phyloP scores from a whole-genome alignment of 2,113 vertebrate genomes.

The Saiga tatarica region DNA sequence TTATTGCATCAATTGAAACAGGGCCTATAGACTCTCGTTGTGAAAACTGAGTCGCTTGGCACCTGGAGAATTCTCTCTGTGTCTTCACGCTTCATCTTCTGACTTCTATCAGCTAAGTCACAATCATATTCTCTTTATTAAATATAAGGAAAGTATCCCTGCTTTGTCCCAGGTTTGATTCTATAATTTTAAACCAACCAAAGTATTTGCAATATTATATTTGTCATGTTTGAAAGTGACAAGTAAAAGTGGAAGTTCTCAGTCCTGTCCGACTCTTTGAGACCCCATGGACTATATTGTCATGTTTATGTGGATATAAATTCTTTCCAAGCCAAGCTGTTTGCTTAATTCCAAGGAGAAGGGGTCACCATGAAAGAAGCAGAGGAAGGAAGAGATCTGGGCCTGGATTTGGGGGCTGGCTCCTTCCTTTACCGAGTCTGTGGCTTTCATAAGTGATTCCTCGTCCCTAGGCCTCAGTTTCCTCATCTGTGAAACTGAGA shows the following conservation, averaged over 20 bases:
- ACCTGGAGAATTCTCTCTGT: background rate
- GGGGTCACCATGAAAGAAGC: background rate
- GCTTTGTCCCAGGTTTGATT: background rate
- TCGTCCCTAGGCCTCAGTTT: background rate
- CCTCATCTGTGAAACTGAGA: background rate
- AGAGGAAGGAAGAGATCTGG: background rate
- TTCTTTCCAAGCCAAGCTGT: background rate
- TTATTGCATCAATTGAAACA: background rate
- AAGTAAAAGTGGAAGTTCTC: background rate
- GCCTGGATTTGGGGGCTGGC: background rate
- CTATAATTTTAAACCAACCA: background rate
- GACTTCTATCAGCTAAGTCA: background rate
- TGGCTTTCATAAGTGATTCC: background rate
- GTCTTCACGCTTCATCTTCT: background rate
- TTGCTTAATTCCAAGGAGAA: background rate
- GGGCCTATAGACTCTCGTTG: rapidly evolving
- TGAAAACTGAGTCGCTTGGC: background rate
- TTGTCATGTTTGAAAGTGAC: background rate
- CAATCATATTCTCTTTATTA: background rate
- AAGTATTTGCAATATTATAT: background rate
- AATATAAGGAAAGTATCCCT: background rate
- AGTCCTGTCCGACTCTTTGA: background rate
- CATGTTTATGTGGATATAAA: background rate
- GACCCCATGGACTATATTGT: background rate
- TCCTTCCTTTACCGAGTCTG: background rate